phyloP scores from a whole-genome alignment of 2,113 vertebrate species.

The Nycticorax nycticorax region DNA sequence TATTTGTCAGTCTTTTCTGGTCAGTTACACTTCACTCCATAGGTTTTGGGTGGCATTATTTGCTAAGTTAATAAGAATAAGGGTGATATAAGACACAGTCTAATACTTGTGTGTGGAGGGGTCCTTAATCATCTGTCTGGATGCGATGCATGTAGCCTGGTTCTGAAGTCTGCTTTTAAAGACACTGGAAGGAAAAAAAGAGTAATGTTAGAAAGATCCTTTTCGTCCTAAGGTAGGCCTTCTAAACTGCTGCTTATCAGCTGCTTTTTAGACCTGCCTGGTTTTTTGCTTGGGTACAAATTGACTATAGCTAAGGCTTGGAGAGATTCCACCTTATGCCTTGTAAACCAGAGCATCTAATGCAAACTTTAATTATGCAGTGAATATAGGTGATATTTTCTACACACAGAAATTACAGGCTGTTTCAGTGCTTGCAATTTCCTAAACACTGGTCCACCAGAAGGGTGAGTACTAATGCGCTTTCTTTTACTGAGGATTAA shows the following conservation, averaged over 20 bases:
- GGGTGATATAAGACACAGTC: neutral
- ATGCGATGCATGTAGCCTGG: fast-evolving
- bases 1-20: neutral
- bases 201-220: neutral
- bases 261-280: neutral
- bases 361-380: neutral
- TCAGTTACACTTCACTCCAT: neutral
- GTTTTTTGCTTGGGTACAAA: neutral
- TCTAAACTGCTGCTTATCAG: neutral
- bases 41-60: neutral
- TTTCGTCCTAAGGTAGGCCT: neutral
- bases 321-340: neutral
- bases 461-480: neutral
- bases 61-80: neutral
- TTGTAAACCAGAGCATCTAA: neutral
- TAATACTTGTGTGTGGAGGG: neutral
- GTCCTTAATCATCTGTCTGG: neutral
- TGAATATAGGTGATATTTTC: neutral
- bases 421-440: neutral
- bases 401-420: neutral
- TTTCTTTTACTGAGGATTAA: neutral
- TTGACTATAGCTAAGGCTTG: neutral
- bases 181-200: neutral
- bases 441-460: neutral
- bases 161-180: neutral